These are phyloP conservation scores for Sebastes fasciatus DNA, from an alignment of 2,113 vertebrate genomes.

Conservation along the genomic window DNA sequence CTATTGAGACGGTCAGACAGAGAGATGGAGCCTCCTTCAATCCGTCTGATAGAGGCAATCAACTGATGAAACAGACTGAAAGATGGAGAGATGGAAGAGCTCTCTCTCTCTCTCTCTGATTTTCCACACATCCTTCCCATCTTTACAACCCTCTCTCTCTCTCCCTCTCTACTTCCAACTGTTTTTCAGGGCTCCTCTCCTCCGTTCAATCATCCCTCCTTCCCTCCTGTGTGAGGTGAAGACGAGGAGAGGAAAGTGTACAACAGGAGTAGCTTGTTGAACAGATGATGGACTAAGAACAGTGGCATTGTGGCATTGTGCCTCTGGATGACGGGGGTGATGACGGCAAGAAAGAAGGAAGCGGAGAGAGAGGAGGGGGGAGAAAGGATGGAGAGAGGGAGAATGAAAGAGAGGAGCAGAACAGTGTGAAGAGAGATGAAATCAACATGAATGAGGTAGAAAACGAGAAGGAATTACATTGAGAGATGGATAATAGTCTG, in stretches of 20 bases:
- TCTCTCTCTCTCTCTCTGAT: slow-evolving; percentile 22
- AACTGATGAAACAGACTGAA: slow-evolving; percentile 73
- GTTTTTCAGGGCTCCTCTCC: slow-evolving; percentile 31
- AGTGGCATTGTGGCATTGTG: slow-evolving; percentile 38
- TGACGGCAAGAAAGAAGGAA: slow-evolving; percentile 20
- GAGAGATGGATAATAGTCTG: slow-evolving; percentile 50
- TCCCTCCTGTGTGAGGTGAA: slow-evolving; percentile 28
- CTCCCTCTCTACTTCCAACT: slow-evolving; percentile 12
- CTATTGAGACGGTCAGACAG: slow-evolving; percentile 54
- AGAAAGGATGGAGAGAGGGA: background rate
- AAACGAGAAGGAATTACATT: slow-evolving; percentile 16
- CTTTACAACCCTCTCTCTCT: background rate
- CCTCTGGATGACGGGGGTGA: slow-evolving; percentile 44
- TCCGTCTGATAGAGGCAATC: slow-evolving; percentile 68
- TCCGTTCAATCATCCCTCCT: slow-evolving; percentile 30
- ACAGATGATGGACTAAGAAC: slow-evolving; percentile 66
- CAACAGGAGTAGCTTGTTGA: slow-evolving; percentile 44
- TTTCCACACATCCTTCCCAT: slow-evolving; percentile 29
- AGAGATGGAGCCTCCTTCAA: slow-evolving; percentile 57
- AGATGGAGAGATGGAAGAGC: slow-evolving; percentile 48
- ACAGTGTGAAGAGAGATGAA: slow-evolving; percentile 8
- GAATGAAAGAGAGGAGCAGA: background rate
- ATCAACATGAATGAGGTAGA: slow-evolving; percentile 33
- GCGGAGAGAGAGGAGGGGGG: background rate
- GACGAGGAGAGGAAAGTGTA: slow-evolving; percentile 37